Conservation (phyloP, 2,113 vertebrate species). For the Setophaga coronata region DNA sequence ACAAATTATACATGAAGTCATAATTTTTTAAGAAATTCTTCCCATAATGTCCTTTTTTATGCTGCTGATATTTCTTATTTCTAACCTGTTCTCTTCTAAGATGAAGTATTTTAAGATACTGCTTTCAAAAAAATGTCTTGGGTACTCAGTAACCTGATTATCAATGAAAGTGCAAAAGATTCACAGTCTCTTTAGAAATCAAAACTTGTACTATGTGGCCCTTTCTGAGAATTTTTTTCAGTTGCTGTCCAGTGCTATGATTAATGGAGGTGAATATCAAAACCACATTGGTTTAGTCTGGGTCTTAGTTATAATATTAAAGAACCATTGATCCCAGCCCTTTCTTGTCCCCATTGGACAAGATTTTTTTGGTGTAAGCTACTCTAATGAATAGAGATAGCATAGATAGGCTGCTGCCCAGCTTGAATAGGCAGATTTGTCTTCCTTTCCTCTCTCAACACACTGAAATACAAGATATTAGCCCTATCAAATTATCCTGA, state of each 20-base stretch:
- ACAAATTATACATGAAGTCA: not conserved
- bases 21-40: constrained; percentile 34
- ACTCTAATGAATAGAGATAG: not conserved
- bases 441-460: not conserved
- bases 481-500: not conserved
- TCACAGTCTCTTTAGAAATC: not conserved
- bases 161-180: not conserved
- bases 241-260: not conserved
- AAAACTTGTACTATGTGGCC: not conserved
- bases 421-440: not conserved
- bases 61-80: not conserved
- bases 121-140: not conserved
- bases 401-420: not conserved
- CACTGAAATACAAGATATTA: not conserved
- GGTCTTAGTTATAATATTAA: not conserved
- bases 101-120: not conserved
- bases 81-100: not conserved
- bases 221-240: not conserved
- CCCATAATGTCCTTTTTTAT: not conserved
- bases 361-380: not conserved
- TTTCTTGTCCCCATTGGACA: rapidly evolving
- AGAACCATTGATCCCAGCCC: not conserved
- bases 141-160: not conserved
- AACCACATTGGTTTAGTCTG: not conserved
- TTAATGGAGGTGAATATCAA: not conserved